Evolutionary conservation across 2,888 invertebrate genomes (phyloP).

Genomic region (Nemotelus pantherinus): DNA sequence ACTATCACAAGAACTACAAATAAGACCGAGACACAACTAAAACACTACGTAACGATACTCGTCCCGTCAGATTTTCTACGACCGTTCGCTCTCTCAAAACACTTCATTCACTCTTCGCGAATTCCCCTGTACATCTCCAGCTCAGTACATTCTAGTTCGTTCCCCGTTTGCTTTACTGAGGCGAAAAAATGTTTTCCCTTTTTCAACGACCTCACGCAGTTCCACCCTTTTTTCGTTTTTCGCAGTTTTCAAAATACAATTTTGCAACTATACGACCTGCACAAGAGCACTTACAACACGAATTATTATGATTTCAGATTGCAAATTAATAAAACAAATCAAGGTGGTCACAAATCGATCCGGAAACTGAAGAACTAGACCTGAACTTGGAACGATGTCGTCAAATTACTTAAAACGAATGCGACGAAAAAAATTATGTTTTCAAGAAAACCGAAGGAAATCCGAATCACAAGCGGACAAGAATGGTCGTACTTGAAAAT

Average conservation of each 20-base stretch:
- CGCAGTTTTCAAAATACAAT: not conserved
- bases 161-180: not conserved
- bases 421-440: slow-evolving; percentile 15
- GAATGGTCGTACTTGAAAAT: not conserved
- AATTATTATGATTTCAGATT: not conserved
- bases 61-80: not conserved
- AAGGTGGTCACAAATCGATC: not conserved
- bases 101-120: slow-evolving; percentile 20
- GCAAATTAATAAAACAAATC: not conserved
- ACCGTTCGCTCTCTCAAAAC: not conserved
- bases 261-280: not conserved
- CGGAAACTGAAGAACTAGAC: slow-evolving; percentile 14
- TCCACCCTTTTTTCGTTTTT: slow-evolving; percentile 41
- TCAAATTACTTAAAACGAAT: not conserved
- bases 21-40: slow-evolving; percentile 6
- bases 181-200: slow-evolving; percentile 30
- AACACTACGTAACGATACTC: slow-evolving; percentile 14
- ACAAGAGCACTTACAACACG: not conserved
- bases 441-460: slow-evolving; percentile 4
- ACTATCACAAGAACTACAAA: not conserved
- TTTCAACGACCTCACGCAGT: slow-evolving; percentile 35
- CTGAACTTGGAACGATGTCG: slow-evolving; percentile 6
- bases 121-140: slow-evolving; percentile 6
- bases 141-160: slow-evolving; percentile 1
- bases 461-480: not conserved